Conservation (phyloP, 2,113 vertebrate species). For the Colius striatus region DNA sequence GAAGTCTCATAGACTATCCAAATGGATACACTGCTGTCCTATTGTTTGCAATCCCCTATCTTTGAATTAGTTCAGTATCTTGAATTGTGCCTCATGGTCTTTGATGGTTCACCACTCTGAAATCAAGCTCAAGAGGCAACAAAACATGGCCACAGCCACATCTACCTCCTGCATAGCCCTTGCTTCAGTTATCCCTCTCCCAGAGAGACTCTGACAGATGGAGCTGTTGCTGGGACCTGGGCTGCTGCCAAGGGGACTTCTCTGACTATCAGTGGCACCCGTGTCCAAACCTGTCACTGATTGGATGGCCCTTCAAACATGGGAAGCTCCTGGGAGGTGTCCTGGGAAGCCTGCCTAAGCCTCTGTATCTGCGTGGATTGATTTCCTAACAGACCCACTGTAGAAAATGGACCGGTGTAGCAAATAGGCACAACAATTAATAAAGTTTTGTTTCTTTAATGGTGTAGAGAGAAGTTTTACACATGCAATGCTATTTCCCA, state of each 20-base stretch:
- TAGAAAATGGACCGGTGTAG: neutral
- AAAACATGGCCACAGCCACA: accelerated
- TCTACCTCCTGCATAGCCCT: neutral
- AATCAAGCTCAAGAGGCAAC: neutral
- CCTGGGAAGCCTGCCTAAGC: neutral
- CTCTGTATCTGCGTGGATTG: neutral
- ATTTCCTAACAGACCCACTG: neutral
- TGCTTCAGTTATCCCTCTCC: neutral
- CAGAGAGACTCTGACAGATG: neutral
- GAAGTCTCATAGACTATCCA: neutral
- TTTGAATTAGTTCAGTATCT: neutral
- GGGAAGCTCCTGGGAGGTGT: neutral
- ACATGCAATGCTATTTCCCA: neutral
- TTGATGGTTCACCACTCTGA: neutral
- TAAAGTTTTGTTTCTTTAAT: neutral
- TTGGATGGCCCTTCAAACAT: neutral
- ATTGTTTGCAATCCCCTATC: neutral
- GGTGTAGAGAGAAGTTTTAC: too few species aligned
- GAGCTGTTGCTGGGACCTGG: constrained; percentile 1
- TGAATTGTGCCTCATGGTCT: neutral
- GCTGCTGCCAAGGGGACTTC: constrained; percentile 13
- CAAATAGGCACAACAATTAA: neutral
- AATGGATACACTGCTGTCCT: neutral
- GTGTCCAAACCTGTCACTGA: neutral
- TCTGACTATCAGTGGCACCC: neutral